Evolutionary conservation across 2,113 vertebrate species (phyloP), one percentile per base, ranked within the genome.

Genomic region (Aegotheles bennettii): DNA sequence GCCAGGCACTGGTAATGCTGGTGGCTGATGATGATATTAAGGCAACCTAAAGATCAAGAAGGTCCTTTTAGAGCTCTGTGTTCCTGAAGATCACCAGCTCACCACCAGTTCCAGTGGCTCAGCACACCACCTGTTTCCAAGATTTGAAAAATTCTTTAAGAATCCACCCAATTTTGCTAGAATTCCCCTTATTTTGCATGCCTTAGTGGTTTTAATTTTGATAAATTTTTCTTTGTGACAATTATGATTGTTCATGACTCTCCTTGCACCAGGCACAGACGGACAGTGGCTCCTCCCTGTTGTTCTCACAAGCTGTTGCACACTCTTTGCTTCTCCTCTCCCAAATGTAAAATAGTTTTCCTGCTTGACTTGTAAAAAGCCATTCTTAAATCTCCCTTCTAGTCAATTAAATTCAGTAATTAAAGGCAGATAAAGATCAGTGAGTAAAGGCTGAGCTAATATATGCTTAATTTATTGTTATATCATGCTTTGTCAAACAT

Each of bases 401-500:
- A 90, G 82, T 75, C 90, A 92, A 96, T 96, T 90, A 94, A 86
- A 93, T 88, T 75, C 78, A 95, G 94, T 97, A 96, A 94, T 95
- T 95, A 93, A 87, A 84, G 51, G 77, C 35, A 93, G 93, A 95
- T 94, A 86, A 93, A 92, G 90, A 96, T 97, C 90, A 74, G 68
- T 26, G 85, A 93, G 94, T 92, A 93, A 83, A 84, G 68, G 88
- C 94, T 90, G 94, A 92, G 79, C 64, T 93, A 95, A 96, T 96
- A 75, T 78, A 86, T 60, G 85, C 85, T 84, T 94, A 86, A 90
- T 92, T 64, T 48, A 89, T 94, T 94, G 90, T 96, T 94, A 45
- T 77, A 95, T 43, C 56, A 19, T 67, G 76, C 88, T 96, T 95
- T 97, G 88, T 95, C 92, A 90, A 81, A 88, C 93, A 81, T 6